These are phyloP conservation scores for Drosophila meridionalis DNA, from an alignment of 2,888 invertebrate genomes.

Conservation along the genomic window DNA sequence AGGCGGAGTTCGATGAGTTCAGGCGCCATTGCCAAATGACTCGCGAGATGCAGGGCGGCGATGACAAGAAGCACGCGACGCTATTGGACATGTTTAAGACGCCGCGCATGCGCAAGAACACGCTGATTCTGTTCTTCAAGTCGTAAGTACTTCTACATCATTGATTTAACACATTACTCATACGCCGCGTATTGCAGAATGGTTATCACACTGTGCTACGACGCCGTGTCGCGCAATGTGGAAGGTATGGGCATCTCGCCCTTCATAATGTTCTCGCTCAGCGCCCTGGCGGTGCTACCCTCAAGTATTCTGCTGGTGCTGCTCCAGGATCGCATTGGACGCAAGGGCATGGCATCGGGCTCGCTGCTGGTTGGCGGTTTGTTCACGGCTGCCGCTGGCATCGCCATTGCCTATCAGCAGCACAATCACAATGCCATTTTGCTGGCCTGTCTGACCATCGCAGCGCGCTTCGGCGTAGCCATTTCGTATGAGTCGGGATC, in stretches of 20 bases:
- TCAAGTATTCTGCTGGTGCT: constrained; percentile 84
- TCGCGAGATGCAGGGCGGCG: constrained; percentile 80
- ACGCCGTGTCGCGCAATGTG: constrained; percentile 87
- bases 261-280: constrained; percentile 86
- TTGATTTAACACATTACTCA: constrained; percentile 11
- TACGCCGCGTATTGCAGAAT: constrained; percentile 84
- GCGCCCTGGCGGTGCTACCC: constrained; percentile 87
- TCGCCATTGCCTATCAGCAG: constrained; percentile 85
- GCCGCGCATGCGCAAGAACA: constrained; percentile 86
- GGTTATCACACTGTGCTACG: constrained; percentile 87
- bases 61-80: constrained; percentile 81
- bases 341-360: constrained; percentile 87
- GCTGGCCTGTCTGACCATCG: constrained; percentile 86
- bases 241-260: constrained; percentile 87
- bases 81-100: constrained; percentile 86
- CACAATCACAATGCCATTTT: constrained; percentile 84
- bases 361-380: constrained; percentile 86
- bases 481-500: constrained; percentile 88
- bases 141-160: constrained; percentile 85
- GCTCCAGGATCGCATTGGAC: constrained; percentile 84
- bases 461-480: constrained; percentile 87
- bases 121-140: constrained; percentile 87
- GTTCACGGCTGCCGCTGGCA: constrained; percentile 86
- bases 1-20: constrained; percentile 84
- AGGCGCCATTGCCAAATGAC: constrained; percentile 84